Conservation (phyloP, 2,113 vertebrate genomes). For the Corydoras sp. region DNA sequence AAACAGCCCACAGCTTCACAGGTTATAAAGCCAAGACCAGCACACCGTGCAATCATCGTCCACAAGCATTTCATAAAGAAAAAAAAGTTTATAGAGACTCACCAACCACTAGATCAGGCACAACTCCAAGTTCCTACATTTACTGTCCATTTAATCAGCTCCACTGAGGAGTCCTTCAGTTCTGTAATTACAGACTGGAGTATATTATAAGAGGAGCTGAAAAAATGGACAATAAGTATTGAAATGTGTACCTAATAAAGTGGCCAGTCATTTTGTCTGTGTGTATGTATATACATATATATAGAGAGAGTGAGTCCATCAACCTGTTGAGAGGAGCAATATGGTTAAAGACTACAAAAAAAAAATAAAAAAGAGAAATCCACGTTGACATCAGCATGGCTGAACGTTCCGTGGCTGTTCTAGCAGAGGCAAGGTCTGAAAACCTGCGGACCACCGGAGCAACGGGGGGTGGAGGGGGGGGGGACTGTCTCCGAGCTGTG, state of each 20-base stretch:
- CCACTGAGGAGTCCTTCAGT: too few species aligned
- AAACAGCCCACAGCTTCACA: slow-evolving; percentile 13
- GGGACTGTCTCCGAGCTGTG: slow-evolving; percentile 16
- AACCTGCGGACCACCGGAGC: slow-evolving; percentile 36
- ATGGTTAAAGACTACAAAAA: slow-evolving; percentile 20
- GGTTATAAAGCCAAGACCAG: slow-evolving; percentile 38
- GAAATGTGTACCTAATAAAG: neutral
- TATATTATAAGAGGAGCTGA: too few species aligned
- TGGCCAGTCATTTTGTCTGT: too few species aligned
- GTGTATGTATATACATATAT: neutral
- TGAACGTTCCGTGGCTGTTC: slow-evolving; percentile 8
- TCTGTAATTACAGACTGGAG: too few species aligned
- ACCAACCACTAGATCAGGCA: too few species aligned
- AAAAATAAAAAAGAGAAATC: slow-evolving; percentile 1
- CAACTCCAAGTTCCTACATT: too few species aligned
- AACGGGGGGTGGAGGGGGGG: slow-evolving; percentile 24
- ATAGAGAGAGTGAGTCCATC: neutral
- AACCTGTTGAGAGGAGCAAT: slow-evolving; percentile 37
- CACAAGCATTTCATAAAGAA: slow-evolving; percentile 12
- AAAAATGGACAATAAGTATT: neutral
- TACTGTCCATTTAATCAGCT: too few species aligned
- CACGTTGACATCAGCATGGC: slow-evolving; percentile 2
- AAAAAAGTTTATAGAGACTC: neutral
- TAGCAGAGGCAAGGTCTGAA: slow-evolving; percentile 15
- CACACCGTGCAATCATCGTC: slow-evolving; percentile 31